phyloP scores from a whole-genome alignment of 2,113 vertebrate species.

The Lucifuga dentata region DNA sequence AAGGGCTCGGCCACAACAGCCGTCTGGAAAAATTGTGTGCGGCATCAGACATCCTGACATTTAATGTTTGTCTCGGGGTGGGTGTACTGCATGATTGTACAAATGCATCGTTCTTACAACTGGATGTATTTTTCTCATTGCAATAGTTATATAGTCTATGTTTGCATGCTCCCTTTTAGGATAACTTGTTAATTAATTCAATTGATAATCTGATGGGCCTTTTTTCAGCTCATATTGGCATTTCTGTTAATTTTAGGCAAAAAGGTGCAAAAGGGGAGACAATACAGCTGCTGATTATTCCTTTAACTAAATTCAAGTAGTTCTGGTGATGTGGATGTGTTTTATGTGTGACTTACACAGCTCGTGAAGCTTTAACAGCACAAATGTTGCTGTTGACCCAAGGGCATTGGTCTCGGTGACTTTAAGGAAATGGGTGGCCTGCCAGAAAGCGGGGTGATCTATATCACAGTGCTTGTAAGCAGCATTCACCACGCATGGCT shows the following conservation, averaged over 20 bases:
- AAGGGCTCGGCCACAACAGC: background rate
- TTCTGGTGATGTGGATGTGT: constrained; percentile 12
- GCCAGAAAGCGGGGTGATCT: constrained; percentile 72
- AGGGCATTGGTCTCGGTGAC: constrained; percentile 80
- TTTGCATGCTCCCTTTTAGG: no score
- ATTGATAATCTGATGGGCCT: no score
- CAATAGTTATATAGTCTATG: background rate
- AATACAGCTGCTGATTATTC: no score
- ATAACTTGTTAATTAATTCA: no score
- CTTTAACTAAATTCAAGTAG: no score
- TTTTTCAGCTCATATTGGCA: no score
- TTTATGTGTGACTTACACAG: constrained; percentile 70
- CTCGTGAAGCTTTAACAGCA: constrained; percentile 50
- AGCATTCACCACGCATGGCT: constrained; percentile 67
- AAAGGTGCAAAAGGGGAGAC: background rate
- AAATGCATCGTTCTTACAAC: no score
- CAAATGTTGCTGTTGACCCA: constrained; percentile 60
- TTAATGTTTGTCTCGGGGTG: background rate
- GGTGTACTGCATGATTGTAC: background rate
- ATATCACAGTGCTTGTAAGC: constrained; percentile 69
- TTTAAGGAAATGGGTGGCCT: constrained; percentile 58
- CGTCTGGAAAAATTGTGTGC: background rate
- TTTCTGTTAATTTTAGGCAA: background rate
- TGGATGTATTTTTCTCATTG: background rate
- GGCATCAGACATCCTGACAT: background rate